Percentiles rank a stretch among this genome's conserved stretches.
Evolutionary conservation across 2,888 invertebrate species (phyloP).

Genomic region (Drosophila borealis): DNA sequence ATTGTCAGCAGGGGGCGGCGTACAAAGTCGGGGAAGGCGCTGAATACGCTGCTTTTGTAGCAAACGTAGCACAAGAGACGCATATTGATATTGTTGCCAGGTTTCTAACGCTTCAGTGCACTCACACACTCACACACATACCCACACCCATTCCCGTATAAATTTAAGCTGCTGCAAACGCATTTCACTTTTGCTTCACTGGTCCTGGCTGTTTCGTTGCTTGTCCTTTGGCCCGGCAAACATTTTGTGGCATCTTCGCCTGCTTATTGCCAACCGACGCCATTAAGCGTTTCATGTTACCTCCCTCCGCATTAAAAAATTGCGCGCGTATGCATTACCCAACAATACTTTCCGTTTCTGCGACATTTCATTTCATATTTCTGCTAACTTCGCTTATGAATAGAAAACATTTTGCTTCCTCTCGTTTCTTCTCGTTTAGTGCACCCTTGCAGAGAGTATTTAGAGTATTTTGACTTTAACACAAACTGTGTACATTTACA

Average conservation of each 20-base stretch:
- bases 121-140: slow-evolving; percentile 18
- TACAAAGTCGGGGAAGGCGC: slow-evolving; percentile 3
- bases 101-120: slow-evolving; percentile 68
- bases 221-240: slow-evolving; percentile 48
- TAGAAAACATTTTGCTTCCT: slow-evolving; percentile 62
- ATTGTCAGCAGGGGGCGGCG: slow-evolving; percentile 53
- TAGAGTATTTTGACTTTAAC: not conserved
- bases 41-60: slow-evolving; percentile 38
- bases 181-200: slow-evolving; percentile 75
- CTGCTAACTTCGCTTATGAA: slow-evolving; percentile 61
- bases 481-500: not conserved
- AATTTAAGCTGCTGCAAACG: slow-evolving; percentile 64
- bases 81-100: slow-evolving; percentile 75
- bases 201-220: slow-evolving; percentile 39
- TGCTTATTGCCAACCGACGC: slow-evolving; percentile 62
- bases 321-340: slow-evolving; percentile 75
- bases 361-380: slow-evolving; percentile 71
- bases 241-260: slow-evolving; percentile 76
- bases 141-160: slow-evolving; percentile 16
- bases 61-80: slow-evolving; percentile 59
- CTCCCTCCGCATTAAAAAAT: slow-evolving; percentile 50
- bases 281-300: slow-evolving; percentile 69
- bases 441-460: slow-evolving; percentile 2
- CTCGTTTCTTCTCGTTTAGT: slow-evolving; percentile 12
- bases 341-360: slow-evolving; percentile 57